Evolutionary conservation across 2,888 invertebrate species (phyloP), one percentile per base, ranked within the genome.

Genomic region (Synergus itoensis): DNA sequence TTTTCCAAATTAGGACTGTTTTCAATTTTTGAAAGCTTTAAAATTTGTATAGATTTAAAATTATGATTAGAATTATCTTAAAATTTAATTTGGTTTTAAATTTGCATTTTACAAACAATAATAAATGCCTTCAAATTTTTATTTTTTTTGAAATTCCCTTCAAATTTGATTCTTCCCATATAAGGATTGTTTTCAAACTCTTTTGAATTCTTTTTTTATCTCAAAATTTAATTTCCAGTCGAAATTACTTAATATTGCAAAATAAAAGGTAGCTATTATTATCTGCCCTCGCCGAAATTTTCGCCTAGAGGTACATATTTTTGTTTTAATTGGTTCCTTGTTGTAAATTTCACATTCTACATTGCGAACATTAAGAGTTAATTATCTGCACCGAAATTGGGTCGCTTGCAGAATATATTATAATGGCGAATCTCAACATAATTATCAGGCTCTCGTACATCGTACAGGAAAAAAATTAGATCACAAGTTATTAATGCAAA

Each of bases 361-460:
- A 69, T 73, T 73, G 48, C 48, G 14, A 73, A 73, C 48, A 73
- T 73, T 53, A 45, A 73, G 73, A 73, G 36, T 73, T 73, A 73
- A 53, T 73, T 36, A 73, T 73, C 36, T 73, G 73, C 53, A 36
- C 36, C 4, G 48, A 53, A 73, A 73, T 73, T 73, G 53, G 73
- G 73, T 73, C 73, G 53, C 53, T 28, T 73, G 73, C 45, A 73
- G 73, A 73, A 73, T 73, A 73, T 53, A 73, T 73, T 73, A 73
- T 36, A 73, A 73, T 53, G 36, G 48, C 36, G 73, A 73, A 53
- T 73, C 73, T 73, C 73, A 73, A 73, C 53, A 73, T 73, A 73
- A 73, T 73, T 53, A 73, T 73, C 53, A 53, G 73, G 48, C 36
- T 73, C 18, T n/a, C 14, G 48, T 36, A 45, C 28, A 67, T 12